A percentile compares a stretch with the other conserved stretches of the same genome.
These are phyloP conservation scores for Lepilemur septentrionalis DNA, from an alignment of 2,797 vertebrate species.

Conservation along the genomic window DNA sequence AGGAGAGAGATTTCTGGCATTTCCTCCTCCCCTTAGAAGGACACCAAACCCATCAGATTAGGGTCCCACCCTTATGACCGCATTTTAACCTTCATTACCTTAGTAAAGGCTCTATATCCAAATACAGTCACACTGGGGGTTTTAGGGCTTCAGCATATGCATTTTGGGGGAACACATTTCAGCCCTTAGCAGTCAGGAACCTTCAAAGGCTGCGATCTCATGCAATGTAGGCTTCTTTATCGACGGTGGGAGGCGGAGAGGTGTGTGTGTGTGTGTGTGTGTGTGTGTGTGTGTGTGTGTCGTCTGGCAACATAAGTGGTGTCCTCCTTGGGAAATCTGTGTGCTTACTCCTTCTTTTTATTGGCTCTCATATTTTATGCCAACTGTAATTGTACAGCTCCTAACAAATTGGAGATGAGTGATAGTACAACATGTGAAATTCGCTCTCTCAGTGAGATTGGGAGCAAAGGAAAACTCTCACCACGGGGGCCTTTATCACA, in stretches of 20 bases:
- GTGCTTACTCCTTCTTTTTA: neutral
- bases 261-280: neutral
- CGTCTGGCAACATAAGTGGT: neutral
- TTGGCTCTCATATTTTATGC: neutral
- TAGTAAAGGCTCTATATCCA: neutral
- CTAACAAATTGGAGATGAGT: neutral
- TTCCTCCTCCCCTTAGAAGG: neutral
- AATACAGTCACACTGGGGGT: neutral
- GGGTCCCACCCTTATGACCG: neutral
- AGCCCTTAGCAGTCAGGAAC: neutral
- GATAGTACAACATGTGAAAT: neutral
- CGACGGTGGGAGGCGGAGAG: too few relatives aligned
- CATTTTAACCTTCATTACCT: neutral
- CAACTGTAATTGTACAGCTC: neutral
- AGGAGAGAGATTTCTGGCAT: neutral
- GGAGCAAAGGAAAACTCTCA: conserved; percentile 15
- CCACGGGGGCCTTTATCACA: neutral
- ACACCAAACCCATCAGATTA: neutral
- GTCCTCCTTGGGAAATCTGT: neutral
- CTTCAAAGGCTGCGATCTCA: neutral
- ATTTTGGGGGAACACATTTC: neutral
- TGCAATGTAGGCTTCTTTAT: neutral
- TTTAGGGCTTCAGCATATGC: neutral
- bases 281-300: neutral
- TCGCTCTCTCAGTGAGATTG: neutral